These are phyloP conservation scores for Neogobius melanostomus DNA, from an alignment of 2,113 vertebrate genomes.

Conservation along the genomic window DNA sequence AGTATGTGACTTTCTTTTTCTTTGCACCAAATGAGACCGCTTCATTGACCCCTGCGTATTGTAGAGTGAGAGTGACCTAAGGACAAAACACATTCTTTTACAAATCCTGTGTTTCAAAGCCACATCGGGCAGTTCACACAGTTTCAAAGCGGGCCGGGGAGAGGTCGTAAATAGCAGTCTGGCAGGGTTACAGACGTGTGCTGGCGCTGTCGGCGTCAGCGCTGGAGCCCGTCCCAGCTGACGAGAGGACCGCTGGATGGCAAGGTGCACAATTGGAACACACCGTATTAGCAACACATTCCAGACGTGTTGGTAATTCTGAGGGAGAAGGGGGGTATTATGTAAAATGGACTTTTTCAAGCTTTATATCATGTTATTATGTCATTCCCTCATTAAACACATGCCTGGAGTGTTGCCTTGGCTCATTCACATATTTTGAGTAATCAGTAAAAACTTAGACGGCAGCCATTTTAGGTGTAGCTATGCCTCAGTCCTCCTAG, in stretches of 20 bases:
- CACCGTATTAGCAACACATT: conserved; percentile 4
- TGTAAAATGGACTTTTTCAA: too few relatives aligned
- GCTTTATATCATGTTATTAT: too few relatives aligned
- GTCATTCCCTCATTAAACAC: too few relatives aligned
- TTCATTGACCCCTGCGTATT: not conserved
- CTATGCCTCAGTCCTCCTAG: too few relatives aligned
- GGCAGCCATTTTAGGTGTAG: too few relatives aligned
- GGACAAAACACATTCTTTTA: not conserved
- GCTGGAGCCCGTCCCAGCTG: not conserved
- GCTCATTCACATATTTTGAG: too few relatives aligned
- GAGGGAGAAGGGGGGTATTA: not conserved
- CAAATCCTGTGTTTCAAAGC: not conserved
- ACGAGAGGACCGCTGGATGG: not conserved
- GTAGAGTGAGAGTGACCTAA: not conserved
- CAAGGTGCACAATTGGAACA: conserved; percentile 3
- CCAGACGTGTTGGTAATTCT: not conserved
- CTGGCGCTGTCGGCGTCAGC: not conserved
- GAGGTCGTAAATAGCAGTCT: not conserved
- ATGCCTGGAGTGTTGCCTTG: too few relatives aligned
- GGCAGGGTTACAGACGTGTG: not conserved
- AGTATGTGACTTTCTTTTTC: too few relatives aligned
- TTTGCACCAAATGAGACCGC: too few relatives aligned
- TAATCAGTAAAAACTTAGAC: too few relatives aligned
- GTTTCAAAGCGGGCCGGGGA: conserved; percentile 10
- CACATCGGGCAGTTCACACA: conserved; percentile 13